Evolutionary conservation across 2,888 invertebrate species (phyloP).

Genomic region (Notodonta ziczac): DNA sequence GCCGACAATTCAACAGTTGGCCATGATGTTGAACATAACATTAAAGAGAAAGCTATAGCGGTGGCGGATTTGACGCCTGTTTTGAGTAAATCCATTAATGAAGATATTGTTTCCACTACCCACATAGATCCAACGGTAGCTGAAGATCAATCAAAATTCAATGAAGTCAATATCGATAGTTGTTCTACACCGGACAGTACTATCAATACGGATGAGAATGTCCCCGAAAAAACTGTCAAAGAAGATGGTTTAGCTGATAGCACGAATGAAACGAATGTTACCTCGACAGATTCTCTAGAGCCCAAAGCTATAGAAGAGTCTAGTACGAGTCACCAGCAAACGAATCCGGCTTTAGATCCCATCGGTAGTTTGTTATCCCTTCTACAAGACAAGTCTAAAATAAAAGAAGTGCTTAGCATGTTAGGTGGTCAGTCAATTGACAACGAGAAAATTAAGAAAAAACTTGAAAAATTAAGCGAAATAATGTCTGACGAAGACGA

Average conservation of each 20-base stretch:
- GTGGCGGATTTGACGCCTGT: background rate
- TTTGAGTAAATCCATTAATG: conserved; percentile 27
- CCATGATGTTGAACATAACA: conserved; percentile 7
- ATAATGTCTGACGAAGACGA: conserved; percentile 76
- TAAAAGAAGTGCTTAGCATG: conserved; percentile 74
- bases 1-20: conserved; percentile 3
- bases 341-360: conserved; percentile 46
- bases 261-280: conserved; percentile 63
- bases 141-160: conserved; percentile 22
- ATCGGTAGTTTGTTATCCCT: conserved; percentile 67
- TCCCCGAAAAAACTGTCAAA: conserved; percentile 25
- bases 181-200: conserved; percentile 70
- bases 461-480: conserved; percentile 83
- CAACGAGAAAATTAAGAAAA: conserved; percentile 83
- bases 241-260: conserved; percentile 55
- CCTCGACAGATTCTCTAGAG: conserved; percentile 54
- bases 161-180: conserved; percentile 28
- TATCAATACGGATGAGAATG: conserved; percentile 46
- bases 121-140: conserved; percentile 23
- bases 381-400: conserved; percentile 76
- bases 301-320: conserved; percentile 37
- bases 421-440: conserved; percentile 69
- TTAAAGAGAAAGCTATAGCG: background rate
- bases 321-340: conserved; percentile 38
- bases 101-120: conserved; percentile 62